Evolutionary conservation across 1,140 invertebrate species (phyloP), one percentile per base, ranked within the genome.

Genomic region (Acyrthosiphon pisum): DNA sequence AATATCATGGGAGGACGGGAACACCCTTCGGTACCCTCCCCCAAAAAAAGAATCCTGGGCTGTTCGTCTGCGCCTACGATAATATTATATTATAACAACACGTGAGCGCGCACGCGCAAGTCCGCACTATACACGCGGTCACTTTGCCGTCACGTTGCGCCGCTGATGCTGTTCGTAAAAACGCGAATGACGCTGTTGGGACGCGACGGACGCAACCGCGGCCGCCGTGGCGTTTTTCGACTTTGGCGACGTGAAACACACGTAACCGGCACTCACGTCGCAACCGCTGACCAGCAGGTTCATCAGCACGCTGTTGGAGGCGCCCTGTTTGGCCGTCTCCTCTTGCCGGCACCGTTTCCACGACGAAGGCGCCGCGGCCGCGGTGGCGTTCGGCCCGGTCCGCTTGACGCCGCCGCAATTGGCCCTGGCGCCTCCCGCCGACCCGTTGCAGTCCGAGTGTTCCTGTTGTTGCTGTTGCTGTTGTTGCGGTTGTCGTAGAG

Each of bases 211-310:
- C 88, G 83, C 46, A 0, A 23, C n/a, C 22, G 48, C 46, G n/a
- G 48, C 48, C 7, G 41, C 44, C 2, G 35, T 23, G 4, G 50
- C 22, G 35, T 90, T 89, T 53, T 91, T 91, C 18, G 89, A 81
- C 83, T 94, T 94, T 8, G 94, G 88, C 35, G 94, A 93, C 53
- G 94, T 94, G 95, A 98, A 96, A 95, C 97, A 98, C 94, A 97
- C 96, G 95, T 98, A 98, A 94, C 98, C 98, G 94, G 98, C 97
- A 96, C 97, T 97, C 95, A 98, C 97, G 95, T 98, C 98, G 96
- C 98, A 98, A 94, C 98, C 98, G 96, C 97, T 98, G 95, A 98
- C 97, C 95, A 98, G 96, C 93, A 98, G 96, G 96, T 98, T 98
- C 97, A 98, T 98, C 94, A 98, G 96, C 94, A 98, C 98, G 95